phyloP scores from a whole-genome alignment of 2,113 vertebrate species.

The Salvelinus sp. region DNA sequence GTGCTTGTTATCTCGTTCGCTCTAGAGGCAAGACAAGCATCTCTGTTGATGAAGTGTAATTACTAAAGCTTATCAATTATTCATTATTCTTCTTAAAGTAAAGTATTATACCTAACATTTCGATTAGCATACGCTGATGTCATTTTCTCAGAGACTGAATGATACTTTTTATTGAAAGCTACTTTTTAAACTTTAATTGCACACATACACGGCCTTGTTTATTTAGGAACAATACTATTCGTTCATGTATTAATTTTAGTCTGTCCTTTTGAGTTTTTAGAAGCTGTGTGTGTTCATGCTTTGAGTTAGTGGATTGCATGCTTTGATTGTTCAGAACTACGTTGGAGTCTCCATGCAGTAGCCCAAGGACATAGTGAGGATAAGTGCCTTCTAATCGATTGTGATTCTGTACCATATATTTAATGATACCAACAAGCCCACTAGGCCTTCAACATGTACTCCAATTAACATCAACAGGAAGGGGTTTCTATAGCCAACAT shows the following conservation, averaged over 20 bases:
- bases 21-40: no score
- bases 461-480: constrained; percentile 68
- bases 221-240: not conserved
- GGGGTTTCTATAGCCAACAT: not conserved
- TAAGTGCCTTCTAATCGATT: constrained; percentile 72
- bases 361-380: constrained; percentile 48
- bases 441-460: constrained; percentile 67
- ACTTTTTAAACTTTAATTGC: not conserved
- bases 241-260: not conserved
- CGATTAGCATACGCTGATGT: not conserved
- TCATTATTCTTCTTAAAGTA: no score
- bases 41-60: no score
- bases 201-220: not conserved
- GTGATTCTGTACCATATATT: constrained; percentile 73
- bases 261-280: not conserved
- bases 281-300: not conserved
- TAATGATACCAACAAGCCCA: constrained; percentile 73
- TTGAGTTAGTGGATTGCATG: constrained; percentile 1
- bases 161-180: not conserved
- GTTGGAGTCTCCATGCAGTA: constrained; percentile 11
- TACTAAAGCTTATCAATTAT: no score
- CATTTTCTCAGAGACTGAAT: not conserved
- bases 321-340: not conserved
- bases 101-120: not conserved
- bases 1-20: not conserved